A percentile compares a stretch with the other conserved stretches of the same genome.
Conservation (phyloP, 2,113 vertebrate genomes). For the Spermophilus dauricus region DNA sequence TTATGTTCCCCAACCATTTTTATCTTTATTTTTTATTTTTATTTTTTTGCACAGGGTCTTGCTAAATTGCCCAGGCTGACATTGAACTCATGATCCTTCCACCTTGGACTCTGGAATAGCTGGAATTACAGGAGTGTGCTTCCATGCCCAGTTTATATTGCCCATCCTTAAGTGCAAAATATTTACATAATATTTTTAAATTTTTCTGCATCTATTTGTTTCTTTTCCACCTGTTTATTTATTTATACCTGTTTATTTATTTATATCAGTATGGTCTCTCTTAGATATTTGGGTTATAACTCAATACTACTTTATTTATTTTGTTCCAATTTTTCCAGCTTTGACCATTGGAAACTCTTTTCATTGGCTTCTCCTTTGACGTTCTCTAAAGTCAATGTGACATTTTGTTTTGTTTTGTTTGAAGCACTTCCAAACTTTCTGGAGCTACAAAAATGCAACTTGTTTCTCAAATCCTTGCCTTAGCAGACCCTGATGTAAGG, state of each 20-base stretch:
- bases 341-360: neutral
- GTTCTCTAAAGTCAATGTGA: neutral
- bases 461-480: neutral
- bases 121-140: neutral
- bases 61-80: neutral
- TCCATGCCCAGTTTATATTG: neutral
- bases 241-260: neutral
- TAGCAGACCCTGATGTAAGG: neutral
- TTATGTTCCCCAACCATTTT: neutral
- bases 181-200: neutral
- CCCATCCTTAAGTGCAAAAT: neutral
- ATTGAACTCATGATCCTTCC: neutral
- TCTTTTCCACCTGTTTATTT: neutral
- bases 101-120: neutral
- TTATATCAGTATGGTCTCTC: neutral
- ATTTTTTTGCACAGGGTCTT: neutral
- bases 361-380: neutral
- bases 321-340: neutral
- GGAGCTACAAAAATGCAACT: neutral
- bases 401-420: neutral
- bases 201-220: neutral
- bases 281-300: neutral
- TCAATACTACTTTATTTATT: neutral
- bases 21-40: neutral
- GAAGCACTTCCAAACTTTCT: neutral